Conservation (phyloP, 2,888 invertebrate genomes). For the Ditylenchus weischeri region DNA sequence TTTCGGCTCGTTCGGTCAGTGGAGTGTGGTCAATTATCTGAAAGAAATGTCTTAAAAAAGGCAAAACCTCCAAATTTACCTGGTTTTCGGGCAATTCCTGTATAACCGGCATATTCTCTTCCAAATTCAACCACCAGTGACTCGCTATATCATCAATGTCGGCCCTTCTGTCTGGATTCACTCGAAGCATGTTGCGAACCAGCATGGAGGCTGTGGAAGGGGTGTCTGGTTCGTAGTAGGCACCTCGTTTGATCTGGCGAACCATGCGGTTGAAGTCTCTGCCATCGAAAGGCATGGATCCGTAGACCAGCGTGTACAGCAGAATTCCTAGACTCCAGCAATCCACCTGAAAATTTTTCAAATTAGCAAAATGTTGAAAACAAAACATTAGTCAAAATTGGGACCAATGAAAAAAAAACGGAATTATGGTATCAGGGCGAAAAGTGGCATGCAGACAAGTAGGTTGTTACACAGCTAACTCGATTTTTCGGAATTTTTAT, state of each 20-base stretch:
- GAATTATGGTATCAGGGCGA: too few species aligned
- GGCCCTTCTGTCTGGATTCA: conserved; percentile 81
- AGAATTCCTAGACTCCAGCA: conserved; percentile 88
- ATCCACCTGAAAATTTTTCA: conserved; percentile 60
- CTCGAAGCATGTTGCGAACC: conserved; percentile 88
- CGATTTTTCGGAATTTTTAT: too few species aligned
- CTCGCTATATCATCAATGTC: conserved; percentile 89
- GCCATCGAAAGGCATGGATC: conserved; percentile 98
- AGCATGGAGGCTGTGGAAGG: conserved; percentile 92
- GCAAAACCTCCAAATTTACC: conserved; percentile 26
- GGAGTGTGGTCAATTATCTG: conserved; percentile 58
- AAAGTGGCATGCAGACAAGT: too few species aligned
- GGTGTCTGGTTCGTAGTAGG: conserved; percentile 91
- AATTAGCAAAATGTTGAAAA: not conserved
- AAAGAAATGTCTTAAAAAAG: too few species aligned
- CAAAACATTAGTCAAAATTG: not conserved
- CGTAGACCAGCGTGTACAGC: conserved; percentile 93
- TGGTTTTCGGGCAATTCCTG: conserved; percentile 59
- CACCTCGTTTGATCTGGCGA: conserved; percentile 87
- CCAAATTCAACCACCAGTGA: conserved; percentile 89
- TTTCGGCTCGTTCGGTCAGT: conserved; percentile 56
- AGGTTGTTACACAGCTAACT: too few species aligned
- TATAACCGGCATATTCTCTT: conserved; percentile 58
- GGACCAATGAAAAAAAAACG: too few species aligned
- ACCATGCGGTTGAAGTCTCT: conserved; percentile 91